Conservation (phyloP, 1,140 invertebrate species). For the Dendrolimus kikuchii region DNA sequence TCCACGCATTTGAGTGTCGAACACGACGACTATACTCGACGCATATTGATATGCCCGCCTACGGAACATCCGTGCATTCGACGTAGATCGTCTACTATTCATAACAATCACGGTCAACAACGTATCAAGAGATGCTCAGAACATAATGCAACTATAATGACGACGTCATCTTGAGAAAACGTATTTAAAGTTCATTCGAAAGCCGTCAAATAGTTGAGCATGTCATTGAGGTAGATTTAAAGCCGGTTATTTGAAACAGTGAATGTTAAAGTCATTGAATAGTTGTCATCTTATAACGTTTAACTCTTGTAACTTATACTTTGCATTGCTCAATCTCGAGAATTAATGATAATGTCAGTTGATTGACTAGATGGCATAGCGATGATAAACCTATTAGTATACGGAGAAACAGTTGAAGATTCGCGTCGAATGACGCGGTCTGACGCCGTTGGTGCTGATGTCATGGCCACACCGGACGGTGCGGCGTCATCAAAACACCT, state of each 20-base stretch:
- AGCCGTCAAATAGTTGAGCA: too few species aligned
- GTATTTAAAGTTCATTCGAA: too few species aligned
- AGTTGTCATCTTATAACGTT: constrained; percentile 20
- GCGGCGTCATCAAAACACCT: constrained; percentile 30
- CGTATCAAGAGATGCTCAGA: too few species aligned
- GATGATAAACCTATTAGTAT: constrained; percentile 38
- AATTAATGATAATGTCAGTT: constrained; percentile 36
- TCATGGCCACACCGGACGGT: constrained; percentile 40
- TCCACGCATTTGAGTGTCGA: constrained; percentile 40
- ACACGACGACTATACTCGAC: constrained; percentile 30
- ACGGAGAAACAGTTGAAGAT: constrained; percentile 40
- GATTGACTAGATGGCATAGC: constrained; percentile 41
- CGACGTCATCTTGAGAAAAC: too few species aligned
- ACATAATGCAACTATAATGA: too few species aligned
- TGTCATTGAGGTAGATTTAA: too few species aligned
- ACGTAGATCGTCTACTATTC: constrained; percentile 8
- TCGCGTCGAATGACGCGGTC: constrained; percentile 43
- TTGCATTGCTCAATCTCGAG: constrained; percentile 22
- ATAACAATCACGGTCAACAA: too few species aligned
- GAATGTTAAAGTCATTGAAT: constrained; percentile 9
- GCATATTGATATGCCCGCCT: constrained; percentile 54
- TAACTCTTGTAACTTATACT: constrained; percentile 17
- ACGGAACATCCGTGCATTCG: constrained; percentile 21
- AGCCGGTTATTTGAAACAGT: not conserved
- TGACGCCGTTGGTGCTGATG: constrained; percentile 53